A percentile compares a stretch with the other conserved stretches of the same genome.
Conservation (phyloP, 2,797 vertebrate species). For the Xiphorhynchus erythropygius region DNA sequence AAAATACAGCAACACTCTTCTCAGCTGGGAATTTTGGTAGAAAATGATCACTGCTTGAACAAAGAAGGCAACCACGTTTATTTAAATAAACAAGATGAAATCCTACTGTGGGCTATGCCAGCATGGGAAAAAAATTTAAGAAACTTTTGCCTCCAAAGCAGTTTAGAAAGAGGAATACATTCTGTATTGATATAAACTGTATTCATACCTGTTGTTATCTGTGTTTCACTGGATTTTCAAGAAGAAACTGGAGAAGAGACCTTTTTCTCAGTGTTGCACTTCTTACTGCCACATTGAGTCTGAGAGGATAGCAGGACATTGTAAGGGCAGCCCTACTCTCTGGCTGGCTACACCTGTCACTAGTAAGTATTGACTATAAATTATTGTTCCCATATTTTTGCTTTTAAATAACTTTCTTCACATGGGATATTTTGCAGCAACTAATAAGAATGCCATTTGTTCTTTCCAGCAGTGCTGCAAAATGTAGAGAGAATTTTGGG, state of each 20-base stretch:
- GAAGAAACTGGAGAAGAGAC: not conserved
- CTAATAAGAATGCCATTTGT: not conserved
- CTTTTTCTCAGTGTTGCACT: not conserved
- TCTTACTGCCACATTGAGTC: not conserved
- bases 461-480: not conserved
- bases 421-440: not conserved
- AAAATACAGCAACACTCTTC: not conserved
- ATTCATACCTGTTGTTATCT: not conserved
- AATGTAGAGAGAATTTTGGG: not conserved
- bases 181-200: not conserved
- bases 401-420: not conserved
- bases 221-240: not conserved
- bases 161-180: not conserved
- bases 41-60: not conserved
- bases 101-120: not conserved
- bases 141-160: not conserved
- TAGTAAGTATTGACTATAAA: not conserved
- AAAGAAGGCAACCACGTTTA: not conserved
- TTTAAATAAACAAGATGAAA: not conserved
- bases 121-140: not conserved
- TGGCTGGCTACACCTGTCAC: not conserved
- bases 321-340: fast-evolving
- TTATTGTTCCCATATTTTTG: not conserved
- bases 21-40: not conserved
- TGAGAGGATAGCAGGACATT: not conserved